phyloP scores from a whole-genome alignment of 2,113 vertebrate species.

The Thalassarche chlororhynchos region DNA sequence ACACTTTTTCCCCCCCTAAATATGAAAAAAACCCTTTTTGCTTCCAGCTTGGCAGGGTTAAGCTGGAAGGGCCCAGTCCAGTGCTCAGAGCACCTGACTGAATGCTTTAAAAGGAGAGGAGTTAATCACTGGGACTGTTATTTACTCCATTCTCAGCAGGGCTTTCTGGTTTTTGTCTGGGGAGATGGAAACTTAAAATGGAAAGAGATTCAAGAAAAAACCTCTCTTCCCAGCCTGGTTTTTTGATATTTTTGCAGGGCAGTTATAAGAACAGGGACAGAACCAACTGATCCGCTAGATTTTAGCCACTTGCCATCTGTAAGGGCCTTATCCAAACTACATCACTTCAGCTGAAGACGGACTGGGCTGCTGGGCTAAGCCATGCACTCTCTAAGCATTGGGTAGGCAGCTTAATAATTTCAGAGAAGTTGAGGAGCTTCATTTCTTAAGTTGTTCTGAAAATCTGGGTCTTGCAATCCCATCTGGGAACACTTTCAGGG shows the following conservation, averaged over 20 bases:
- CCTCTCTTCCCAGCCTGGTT: neutral
- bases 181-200: neutral
- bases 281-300: neutral
- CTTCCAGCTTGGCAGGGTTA: constrained; percentile 23
- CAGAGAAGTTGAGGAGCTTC: neutral
- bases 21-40: neutral
- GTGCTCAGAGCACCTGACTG: neutral
- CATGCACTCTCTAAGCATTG: neutral
- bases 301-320: neutral
- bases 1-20: accelerated
- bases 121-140: neutral
- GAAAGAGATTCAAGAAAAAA: neutral
- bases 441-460: neutral
- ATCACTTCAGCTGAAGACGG: neutral
- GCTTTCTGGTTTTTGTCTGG: neutral
- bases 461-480: neutral
- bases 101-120: neutral
- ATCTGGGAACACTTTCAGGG: neutral
- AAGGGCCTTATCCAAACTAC: neutral
- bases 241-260: neutral
- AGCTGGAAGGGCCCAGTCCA: neutral
- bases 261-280: neutral
- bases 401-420: neutral
- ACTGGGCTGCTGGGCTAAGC: neutral
- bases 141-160: neutral